Evolutionary conservation across 2,113 vertebrate genomes (phyloP).

Genomic region (Otocyon megalotis): DNA sequence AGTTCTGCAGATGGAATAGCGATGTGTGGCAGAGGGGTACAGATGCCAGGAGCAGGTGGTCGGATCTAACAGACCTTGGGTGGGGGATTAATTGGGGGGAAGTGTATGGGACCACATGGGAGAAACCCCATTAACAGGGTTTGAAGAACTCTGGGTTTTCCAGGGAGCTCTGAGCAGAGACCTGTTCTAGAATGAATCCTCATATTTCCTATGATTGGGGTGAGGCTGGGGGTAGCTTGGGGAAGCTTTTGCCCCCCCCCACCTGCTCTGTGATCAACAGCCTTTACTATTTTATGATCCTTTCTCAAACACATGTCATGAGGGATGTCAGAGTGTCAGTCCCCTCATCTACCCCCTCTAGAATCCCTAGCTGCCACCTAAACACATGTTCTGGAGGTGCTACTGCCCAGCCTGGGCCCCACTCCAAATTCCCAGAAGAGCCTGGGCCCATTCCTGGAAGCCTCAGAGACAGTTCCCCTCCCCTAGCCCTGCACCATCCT

Average conservation of each 20-base stretch:
- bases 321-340: background rate
- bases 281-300: background rate
- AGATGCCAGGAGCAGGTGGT: background rate
- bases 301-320: background rate
- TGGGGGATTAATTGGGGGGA: too few species aligned
- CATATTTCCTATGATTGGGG: background rate
- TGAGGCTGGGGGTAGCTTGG: background rate
- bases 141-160: constrained; percentile 6
- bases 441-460: constrained; percentile 4
- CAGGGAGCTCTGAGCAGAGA: background rate
- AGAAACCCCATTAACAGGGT: background rate
- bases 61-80: background rate
- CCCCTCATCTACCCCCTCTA: background rate
- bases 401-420: background rate
- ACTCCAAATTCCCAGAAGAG: background rate
- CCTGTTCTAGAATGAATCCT: background rate
- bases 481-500: background rate
- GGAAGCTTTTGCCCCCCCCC: background rate
- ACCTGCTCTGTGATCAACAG: background rate
- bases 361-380: background rate
- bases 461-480: too few species aligned
- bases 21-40: background rate
- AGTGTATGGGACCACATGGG: background rate
- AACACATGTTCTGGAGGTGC: background rate
- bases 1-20: background rate